Evolutionary conservation across 2,113 vertebrate genomes (phyloP).

Genomic region (Brachypodius melanocephalos): DNA sequence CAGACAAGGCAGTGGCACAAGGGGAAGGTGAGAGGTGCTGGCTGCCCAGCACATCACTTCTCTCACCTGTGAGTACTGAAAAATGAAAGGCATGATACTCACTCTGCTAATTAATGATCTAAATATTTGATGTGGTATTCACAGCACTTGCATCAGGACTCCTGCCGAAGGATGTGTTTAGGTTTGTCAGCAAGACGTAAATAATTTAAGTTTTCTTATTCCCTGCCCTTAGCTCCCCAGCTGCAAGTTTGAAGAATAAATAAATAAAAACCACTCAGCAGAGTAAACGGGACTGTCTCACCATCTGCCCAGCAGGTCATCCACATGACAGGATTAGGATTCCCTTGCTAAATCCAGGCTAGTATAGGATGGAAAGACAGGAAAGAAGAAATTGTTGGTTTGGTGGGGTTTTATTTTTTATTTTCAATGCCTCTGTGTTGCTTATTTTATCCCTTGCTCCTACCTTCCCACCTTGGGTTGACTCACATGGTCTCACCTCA

Average conservation of each 20-base stretch:
- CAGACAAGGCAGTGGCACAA: not conserved
- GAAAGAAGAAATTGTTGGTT: not conserved
- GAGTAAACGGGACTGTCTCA: not conserved
- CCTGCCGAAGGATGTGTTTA: not conserved
- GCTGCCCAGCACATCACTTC: not conserved
- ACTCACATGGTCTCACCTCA: not conserved
- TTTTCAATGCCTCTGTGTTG: not conserved
- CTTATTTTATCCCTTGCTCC: not conserved
- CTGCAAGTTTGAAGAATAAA: conserved; percentile 29
- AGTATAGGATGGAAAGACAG: not conserved
- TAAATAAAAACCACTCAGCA: not conserved
- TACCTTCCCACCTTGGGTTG: not conserved
- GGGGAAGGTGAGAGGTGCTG: not conserved
- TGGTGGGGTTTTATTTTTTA: not conserved
- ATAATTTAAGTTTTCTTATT: conserved; percentile 22
- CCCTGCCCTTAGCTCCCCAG: not conserved
- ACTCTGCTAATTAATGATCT: not conserved
- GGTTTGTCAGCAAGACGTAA: conserved; percentile 21
- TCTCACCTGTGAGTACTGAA: not conserved
- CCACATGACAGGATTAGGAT: not conserved
- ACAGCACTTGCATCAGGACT: not conserved
- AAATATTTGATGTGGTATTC: conserved; percentile 35
- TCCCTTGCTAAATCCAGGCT: not conserved
- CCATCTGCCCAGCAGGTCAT: not conserved
- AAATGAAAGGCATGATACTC: not conserved